A percentile compares a stretch with the other conserved stretches of the same genome.
Conservation (phyloP, 2,888 invertebrate genomes). For the Eupithecia tripunctaria region DNA sequence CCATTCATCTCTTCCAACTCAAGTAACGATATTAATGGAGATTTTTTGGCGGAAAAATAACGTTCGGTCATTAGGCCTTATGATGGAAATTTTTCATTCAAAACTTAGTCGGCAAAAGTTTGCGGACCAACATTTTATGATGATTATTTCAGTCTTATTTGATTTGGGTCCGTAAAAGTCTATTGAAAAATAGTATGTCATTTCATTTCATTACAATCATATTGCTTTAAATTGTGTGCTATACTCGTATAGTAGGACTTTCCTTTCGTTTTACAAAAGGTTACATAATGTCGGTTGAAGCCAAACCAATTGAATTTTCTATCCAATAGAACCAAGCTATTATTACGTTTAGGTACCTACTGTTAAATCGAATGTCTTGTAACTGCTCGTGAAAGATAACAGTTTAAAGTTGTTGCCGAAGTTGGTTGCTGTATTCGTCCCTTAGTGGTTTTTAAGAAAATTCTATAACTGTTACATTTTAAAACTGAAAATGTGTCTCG, state of each 20-base stretch:
- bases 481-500: constrained; percentile 39
- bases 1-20: constrained; percentile 59
- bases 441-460: constrained; percentile 37
- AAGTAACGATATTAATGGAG: constrained; percentile 53
- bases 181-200: neutral
- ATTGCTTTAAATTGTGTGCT: neutral
- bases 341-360: neutral
- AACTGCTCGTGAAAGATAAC: constrained; percentile 11
- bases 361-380: constrained; percentile 7
- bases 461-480: constrained; percentile 31
- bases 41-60: constrained; percentile 48
- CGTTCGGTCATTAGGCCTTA: constrained; percentile 44
- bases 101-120: constrained; percentile 37
- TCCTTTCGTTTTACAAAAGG: neutral
- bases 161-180: neutral
- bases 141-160: constrained; percentile 18
- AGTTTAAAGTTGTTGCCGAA: constrained; percentile 22
- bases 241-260: no score
- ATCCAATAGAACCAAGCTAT: constrained; percentile 2
- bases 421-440: constrained; percentile 23
- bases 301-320: neutral
- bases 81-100: constrained; percentile 41
- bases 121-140: constrained; percentile 24
- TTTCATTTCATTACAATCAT: neutral
- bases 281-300: neutral